Evolutionary conservation across 2,797 vertebrate species (phyloP).

Genomic region (Xenops minutus): DNA sequence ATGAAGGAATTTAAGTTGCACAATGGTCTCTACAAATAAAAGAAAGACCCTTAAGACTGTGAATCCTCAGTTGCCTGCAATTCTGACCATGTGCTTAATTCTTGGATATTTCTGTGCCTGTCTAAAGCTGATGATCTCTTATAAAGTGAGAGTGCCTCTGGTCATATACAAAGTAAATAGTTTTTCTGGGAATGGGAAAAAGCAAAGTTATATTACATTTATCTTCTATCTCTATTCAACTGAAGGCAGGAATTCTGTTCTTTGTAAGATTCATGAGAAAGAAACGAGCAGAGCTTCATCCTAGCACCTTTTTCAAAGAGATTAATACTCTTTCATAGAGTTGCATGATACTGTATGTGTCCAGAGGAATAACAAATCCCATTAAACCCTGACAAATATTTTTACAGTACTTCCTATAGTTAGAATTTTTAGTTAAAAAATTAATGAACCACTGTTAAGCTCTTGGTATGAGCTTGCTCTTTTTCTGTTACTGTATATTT

Average conservation of each 20-base stretch:
- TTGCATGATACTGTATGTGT: accelerated
- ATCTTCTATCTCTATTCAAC: not conserved
- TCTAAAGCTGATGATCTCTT: not conserved
- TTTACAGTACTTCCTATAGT: not conserved
- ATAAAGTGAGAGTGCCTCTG: not conserved
- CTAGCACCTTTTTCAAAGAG: not conserved
- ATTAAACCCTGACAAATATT: not conserved
- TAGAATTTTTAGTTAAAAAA: not conserved
- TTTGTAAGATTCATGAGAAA: not conserved
- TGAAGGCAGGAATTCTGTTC: not conserved
- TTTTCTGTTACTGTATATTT: not conserved
- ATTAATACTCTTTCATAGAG: not conserved
- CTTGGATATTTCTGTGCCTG: not conserved
- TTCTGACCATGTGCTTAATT: not conserved
- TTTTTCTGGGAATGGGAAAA: not conserved
- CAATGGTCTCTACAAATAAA: not conserved
- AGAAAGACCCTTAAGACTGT: not conserved
- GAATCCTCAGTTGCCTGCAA: not conserved
- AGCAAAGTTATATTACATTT: not conserved
- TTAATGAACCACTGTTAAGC: not conserved
- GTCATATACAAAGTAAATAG: not conserved
- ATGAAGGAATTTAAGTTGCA: not conserved
- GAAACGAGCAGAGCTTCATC: not conserved
- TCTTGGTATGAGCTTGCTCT: not conserved
- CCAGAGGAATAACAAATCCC: not conserved